Base-by-base conservation (phyloP, 2,113 vertebrate genomes). In the Sebastes fasciatus region DNA sequence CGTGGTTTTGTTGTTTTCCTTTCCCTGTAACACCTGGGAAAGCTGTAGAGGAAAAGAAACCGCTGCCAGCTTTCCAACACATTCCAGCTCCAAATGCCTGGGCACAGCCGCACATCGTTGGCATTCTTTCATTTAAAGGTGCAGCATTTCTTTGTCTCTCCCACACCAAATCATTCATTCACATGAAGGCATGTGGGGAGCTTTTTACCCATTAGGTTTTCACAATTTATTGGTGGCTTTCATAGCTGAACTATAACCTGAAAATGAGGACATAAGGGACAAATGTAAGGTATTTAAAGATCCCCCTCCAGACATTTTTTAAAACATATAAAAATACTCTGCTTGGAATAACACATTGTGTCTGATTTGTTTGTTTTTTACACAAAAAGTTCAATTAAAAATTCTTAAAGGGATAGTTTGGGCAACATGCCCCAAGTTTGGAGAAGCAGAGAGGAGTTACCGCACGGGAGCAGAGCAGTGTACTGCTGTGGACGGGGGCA, bases 1-100 rank as follows among this genome's bases (percentile, higher is more conserved):
- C 0, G 45, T 1, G 85, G 85, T 88, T 87, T 73, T 52, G 70
- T 87, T 92, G 82, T 93, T 91, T 91, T 91, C 75, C 72, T 90
- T 83, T 83, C 65, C 66, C 55, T 76, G 48, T 68, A 83, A 89
- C 92, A 94, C 93, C 93, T 94, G 95, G 92, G 84, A 88, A 87
- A 88, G 88, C 92, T 90, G 91, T 21, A 63, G 78, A 91, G 85
- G 85, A 73, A 85, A 88, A 85, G 9, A 42, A 83, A 81, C 49
- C 48, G 6, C 88, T 93, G 93, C 89, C 93, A 92, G 84, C 88
- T 90, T 91, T 93, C 91, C 91, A 74, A 34, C 76, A 85, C 79
- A 92, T 95, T 94, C 93, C 89, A 54, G 83, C 82, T 74, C 85
- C 49, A 52, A 81, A 87, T 86, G 85, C 90, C 90, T 84, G 92